Conservation (phyloP, 2,113 vertebrate species). For the Haemorhous mexicanus region DNA sequence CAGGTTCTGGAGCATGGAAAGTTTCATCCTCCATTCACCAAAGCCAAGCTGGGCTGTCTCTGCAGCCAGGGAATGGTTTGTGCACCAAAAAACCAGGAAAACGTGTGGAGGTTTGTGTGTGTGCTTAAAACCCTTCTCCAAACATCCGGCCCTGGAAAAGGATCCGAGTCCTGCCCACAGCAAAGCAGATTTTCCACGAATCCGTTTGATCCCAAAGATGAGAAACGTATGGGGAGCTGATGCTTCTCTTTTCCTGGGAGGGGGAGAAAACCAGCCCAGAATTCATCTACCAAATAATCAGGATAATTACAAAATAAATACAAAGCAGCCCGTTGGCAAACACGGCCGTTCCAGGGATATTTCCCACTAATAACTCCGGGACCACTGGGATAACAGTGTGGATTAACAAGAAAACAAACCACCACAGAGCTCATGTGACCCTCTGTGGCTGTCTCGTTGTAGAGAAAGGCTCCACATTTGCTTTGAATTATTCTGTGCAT, state of each 20-base stretch:
- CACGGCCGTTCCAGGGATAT: background rate
- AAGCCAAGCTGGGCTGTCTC: background rate
- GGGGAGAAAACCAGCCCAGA: background rate
- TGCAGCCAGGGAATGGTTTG: background rate
- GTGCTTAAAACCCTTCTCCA: background rate
- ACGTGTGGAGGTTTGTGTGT: background rate
- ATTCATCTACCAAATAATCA: background rate
- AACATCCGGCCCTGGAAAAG: background rate
- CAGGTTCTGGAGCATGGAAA: fast-evolving
- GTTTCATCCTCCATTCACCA: background rate
- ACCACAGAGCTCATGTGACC: background rate
- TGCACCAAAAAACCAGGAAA: background rate
- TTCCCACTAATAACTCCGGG: background rate
- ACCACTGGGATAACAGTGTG: background rate
- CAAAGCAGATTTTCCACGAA: background rate
- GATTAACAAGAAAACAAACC: background rate
- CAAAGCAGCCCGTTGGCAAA: background rate
- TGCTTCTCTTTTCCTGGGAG: background rate
- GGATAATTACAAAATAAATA: background rate
- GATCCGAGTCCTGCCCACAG: background rate
- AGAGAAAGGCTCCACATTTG: constrained; percentile 23
- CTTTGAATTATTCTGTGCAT: constrained; percentile 23
- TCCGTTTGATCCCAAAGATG: background rate
- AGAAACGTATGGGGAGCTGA: background rate
- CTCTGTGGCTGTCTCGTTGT: background rate